Evolutionary conservation across 2,113 vertebrate genomes (phyloP).

Genomic region (Erinaceus europaeus): DNA sequence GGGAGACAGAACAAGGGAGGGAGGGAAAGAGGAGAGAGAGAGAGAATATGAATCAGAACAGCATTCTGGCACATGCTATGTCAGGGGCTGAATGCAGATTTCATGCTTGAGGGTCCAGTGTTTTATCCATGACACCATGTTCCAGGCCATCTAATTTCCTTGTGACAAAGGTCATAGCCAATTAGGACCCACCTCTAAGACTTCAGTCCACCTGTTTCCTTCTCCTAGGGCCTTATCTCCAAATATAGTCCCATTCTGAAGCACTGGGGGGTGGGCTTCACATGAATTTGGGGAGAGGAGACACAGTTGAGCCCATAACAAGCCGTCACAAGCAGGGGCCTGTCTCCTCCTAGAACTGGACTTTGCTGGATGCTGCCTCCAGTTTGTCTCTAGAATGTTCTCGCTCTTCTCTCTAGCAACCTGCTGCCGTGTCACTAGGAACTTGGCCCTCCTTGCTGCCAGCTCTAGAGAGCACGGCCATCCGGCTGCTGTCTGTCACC

Average conservation of each 20-base stretch:
- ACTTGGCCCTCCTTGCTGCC: conserved; percentile 5
- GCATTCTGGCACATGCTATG: too few relatives aligned
- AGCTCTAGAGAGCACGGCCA: not conserved
- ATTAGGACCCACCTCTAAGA: not conserved
- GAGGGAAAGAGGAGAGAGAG: too few relatives aligned
- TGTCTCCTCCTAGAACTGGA: not conserved
- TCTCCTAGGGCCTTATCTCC: not conserved
- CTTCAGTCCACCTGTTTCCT: not conserved
- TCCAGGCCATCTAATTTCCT: too few relatives aligned
- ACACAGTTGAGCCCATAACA: not conserved
- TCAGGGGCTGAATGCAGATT: too few relatives aligned
- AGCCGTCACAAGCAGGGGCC: not conserved
- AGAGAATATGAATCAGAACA: too few relatives aligned
- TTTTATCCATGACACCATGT: too few relatives aligned
- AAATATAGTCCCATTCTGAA: not conserved
- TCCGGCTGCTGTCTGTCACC: conserved; percentile 43
- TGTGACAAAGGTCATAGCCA: not conserved
- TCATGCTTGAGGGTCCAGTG: too few relatives aligned
- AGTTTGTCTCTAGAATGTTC: not conserved
- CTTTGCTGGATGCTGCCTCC: not conserved
- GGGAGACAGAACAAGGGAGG: too few relatives aligned
- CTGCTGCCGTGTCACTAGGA: not conserved
- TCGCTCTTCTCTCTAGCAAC: not conserved
- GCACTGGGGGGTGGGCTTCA: not conserved
- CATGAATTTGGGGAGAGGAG: not conserved